phyloP scores from a whole-genome alignment of 1,140 invertebrate genomes.

The Plectrocnemia conspersa region DNA sequence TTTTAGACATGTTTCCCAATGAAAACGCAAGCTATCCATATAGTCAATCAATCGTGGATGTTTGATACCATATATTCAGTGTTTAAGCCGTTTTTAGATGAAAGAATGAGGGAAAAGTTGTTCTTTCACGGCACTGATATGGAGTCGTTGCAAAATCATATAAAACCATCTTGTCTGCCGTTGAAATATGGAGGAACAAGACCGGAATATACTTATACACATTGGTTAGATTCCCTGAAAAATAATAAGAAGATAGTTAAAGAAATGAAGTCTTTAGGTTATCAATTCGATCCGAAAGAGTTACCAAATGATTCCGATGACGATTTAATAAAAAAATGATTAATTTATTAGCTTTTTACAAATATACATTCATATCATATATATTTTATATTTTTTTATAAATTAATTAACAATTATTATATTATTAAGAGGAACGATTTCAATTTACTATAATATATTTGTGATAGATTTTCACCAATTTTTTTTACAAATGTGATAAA shows the following conservation, averaged over 20 bases:
- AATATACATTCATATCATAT: no score
- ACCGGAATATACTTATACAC: slow-evolving; percentile 65
- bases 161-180: slow-evolving; percentile 64
- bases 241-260: slow-evolving; percentile 56
- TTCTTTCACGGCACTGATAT: slow-evolving; percentile 72
- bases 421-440: no score
- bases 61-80: slow-evolving; percentile 73
- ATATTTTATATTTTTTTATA: no score
- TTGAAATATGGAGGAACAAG: slow-evolving; percentile 66
- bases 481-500: no score
- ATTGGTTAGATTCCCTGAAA: slow-evolving; percentile 64
- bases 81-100: slow-evolving; percentile 69
- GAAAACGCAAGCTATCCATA: slow-evolving; percentile 68
- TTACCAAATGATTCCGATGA: slow-evolving; percentile 10
- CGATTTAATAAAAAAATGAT: no score
- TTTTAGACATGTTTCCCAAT: slow-evolving; percentile 67
- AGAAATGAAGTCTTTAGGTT: slow-evolving; percentile 61
- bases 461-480: no score
- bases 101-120: slow-evolving; percentile 63
- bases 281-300: slow-evolving; percentile 43
- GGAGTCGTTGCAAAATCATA: slow-evolving; percentile 70
- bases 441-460: no score
- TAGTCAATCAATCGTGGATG: slow-evolving; percentile 73
- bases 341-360: no score
- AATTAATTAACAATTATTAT: no score